These are phyloP conservation scores for Nephrocerus scutellatus DNA, from an alignment of 2,888 invertebrate genomes.

Conservation along the genomic window DNA sequence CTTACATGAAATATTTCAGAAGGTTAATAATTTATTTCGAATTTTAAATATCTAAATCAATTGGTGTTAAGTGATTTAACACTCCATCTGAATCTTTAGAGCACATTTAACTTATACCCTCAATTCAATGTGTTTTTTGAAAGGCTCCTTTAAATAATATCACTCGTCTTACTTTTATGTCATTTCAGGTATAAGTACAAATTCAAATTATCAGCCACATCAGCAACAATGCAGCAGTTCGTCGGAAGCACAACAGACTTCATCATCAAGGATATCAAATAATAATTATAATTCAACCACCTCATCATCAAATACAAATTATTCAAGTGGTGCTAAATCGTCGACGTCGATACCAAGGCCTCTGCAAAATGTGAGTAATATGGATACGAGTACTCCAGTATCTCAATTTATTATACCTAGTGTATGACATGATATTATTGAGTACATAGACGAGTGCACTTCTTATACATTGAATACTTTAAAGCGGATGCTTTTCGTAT, in stretches of 20 bases:
- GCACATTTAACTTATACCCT: neutral
- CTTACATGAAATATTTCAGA: neutral
- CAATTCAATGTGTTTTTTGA: neutral
- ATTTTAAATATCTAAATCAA: no score
- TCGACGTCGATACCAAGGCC: constrained; percentile 39
- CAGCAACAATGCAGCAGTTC: constrained; percentile 30
- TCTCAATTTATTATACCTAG: no score
- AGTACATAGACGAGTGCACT: no score
- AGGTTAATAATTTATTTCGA: no score
- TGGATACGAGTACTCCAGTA: no score
- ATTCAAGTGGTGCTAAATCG: constrained; percentile 36
- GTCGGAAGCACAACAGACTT: constrained; percentile 33
- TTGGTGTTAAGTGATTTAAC: constrained; percentile 20
- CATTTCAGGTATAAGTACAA: constrained; percentile 33
- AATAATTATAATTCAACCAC: constrained; percentile 31
- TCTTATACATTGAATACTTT: no score
- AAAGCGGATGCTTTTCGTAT: no score
- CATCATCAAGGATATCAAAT: constrained; percentile 36
- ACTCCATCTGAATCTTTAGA: no score
- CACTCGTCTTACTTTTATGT: constrained; percentile 1
- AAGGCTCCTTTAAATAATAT: constrained; percentile 1
- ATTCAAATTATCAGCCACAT: constrained; percentile 37
- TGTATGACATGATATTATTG: no score
- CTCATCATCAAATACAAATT: constrained; percentile 32
- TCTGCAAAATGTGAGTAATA: constrained; percentile 43